A percentile compares a stretch with the other conserved stretches of the same genome.
Conservation (phyloP, 2,888 invertebrate species). For the Heliconius charithonia region DNA sequence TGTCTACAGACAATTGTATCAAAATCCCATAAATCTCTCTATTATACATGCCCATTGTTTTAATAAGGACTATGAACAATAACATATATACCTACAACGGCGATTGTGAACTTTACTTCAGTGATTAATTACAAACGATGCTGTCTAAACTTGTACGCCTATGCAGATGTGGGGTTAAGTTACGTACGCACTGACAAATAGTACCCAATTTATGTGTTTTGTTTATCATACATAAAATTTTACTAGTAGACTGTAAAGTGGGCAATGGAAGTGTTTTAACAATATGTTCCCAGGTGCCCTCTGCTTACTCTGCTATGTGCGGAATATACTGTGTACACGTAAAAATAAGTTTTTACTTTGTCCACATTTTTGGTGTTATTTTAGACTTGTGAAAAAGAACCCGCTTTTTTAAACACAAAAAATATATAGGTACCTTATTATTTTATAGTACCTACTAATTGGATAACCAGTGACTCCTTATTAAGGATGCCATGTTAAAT, state of each 20-base stretch:
- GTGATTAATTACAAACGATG: conserved; percentile 42
- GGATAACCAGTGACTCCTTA: conserved; percentile 22
- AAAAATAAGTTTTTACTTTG: no score
- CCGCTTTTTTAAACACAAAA: no score
- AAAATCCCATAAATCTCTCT: conserved; percentile 36
- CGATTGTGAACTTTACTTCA: conserved; percentile 27
- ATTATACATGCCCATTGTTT: conserved; percentile 38
- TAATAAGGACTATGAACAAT: conserved; percentile 36
- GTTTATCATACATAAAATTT: no score
- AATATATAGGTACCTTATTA: no score
- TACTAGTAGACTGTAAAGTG: no score
- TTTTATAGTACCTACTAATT: no score
- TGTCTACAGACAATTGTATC: conserved; percentile 37
- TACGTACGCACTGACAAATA: neutral
- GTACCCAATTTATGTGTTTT: neutral
- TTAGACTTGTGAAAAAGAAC: neutral
- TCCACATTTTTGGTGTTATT: neutral
- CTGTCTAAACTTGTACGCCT: conserved; percentile 18
- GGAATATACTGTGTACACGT: no score
- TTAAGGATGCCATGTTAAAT: conserved; percentile 37
- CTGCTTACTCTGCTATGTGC: no score
- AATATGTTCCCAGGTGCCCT: no score
- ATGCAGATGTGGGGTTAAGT: conserved; percentile 7
- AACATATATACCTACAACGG: conserved; percentile 25
- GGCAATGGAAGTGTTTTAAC: no score